Base-by-base conservation (phyloP, 2,797 vertebrate genomes). In the Bradypodion pumilum region DNA sequence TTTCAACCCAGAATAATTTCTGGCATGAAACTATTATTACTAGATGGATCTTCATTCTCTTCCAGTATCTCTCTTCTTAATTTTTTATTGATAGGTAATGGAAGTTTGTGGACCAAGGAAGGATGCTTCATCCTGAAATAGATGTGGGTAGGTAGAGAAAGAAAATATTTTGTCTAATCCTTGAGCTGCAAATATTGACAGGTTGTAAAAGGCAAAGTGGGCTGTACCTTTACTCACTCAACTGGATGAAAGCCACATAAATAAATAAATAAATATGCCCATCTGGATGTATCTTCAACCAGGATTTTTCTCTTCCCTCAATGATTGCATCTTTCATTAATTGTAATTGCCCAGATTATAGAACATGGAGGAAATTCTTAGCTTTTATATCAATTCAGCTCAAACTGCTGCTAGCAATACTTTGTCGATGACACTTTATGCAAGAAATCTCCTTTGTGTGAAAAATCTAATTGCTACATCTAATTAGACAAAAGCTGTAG, bases 401-500 rank as follows among this genome's bases (percentile, higher is more conserved):
- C 5, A 56, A 49, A 44, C 80, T 40, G 65, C 52, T 46, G 59
- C 2, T 44, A 56, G 35, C 49, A 85, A 42, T n/a, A 44, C 42
- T 85, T 13, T 78, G 3, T 42, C 40, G 70, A 73, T 63, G 5
- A 10, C 1, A 37, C 84, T 86, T 79, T 84, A 68, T 3, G 4
- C 23, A 86, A 80, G 0, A 59, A 69, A 79, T 3, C 32, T 86
- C 13, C 42, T 90, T 84, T 80, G 2, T 9, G 73, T 86, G 35
- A 73, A 78, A 35, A 83, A 85, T 85, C 46, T 46, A 82, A 49
- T 83, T 83, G 42, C 44, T 32, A 70, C 4, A 81, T 19, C 60
- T 85, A 84, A 87, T 79, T 86, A 81, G 19, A 70, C 10, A 84
- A 81, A 79, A 46, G 27, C 4, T 88, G 60, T 68, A 79, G 25